Percentiles rank a stretch among this genome's conserved stretches.
These are phyloP conservation scores for Sardina pilchardus DNA, from an alignment of 2,113 vertebrate species.

Conservation along the genomic window DNA sequence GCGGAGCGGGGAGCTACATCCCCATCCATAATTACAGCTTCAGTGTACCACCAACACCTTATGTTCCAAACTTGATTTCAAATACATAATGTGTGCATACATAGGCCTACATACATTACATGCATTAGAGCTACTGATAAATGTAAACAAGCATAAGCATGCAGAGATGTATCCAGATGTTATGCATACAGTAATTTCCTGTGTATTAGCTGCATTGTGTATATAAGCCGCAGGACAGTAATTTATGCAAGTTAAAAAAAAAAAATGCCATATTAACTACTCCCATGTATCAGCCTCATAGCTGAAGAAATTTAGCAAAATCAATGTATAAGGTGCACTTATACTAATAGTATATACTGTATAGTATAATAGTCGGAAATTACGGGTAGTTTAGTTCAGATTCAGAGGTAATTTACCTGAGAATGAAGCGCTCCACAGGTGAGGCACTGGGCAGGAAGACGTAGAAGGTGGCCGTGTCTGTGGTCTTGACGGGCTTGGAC, in stretches of 20 bases:
- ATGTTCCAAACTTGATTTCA: neutral
- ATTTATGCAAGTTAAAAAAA: too few species aligned
- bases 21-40: neutral
- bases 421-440: conserved; percentile 79
- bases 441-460: conserved; percentile 80
- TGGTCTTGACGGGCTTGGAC: conserved; percentile 76
- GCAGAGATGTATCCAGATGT: neutral
- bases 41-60: neutral
- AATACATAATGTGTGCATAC: neutral
- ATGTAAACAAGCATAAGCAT: neutral
- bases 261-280: too few species aligned
- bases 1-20: neutral
- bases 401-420: conserved; percentile 79
- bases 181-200: too few species aligned
- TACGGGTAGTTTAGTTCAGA: neutral
- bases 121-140: neutral
- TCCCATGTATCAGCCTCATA: too few species aligned
- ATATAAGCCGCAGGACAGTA: too few species aligned
- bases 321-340: too few species aligned
- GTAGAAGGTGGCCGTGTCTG: conserved; percentile 81
- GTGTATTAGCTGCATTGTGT: too few species aligned
- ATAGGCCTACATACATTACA: neutral
- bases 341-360: too few species aligned
- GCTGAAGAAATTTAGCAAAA: too few species aligned
- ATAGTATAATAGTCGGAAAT: too few species aligned